These are phyloP conservation scores for Taeniopygia guttata DNA, from an alignment of 2,797 vertebrate species.

Conservation along the genomic window DNA sequence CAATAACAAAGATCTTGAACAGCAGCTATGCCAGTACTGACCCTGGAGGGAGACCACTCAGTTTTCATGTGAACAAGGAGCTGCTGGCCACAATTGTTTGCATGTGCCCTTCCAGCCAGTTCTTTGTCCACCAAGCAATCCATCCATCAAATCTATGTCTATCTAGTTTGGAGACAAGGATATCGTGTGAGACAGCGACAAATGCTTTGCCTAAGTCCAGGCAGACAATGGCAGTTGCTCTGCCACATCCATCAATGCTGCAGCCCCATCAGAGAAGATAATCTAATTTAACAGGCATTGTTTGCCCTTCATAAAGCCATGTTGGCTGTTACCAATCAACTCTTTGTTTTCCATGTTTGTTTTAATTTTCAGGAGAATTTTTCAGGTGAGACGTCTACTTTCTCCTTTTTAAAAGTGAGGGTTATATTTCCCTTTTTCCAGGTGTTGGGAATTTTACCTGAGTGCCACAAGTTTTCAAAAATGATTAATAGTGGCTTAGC, in stretches of 20 bases:
- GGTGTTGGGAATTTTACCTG: background rate
- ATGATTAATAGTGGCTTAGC: background rate
- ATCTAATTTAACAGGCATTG: background rate
- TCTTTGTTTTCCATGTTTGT: background rate
- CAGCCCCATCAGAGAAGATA: background rate
- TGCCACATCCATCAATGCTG: background rate
- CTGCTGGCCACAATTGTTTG: background rate
- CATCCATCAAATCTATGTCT: background rate
- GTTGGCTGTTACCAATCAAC: background rate
- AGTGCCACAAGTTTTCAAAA: background rate
- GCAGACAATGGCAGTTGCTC: background rate
- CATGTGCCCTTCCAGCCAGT: fast-evolving
- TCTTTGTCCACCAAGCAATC: background rate
- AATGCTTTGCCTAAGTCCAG: background rate
- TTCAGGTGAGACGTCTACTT: background rate
- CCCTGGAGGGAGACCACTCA: background rate
- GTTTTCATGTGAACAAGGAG: background rate
- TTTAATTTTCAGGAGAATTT: background rate
- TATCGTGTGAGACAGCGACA: fast-evolving
- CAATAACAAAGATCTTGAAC: background rate
- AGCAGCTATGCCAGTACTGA: fast-evolving
- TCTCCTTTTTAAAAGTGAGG: background rate
- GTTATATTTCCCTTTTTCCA: background rate
- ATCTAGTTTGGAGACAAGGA: background rate
- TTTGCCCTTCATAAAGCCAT: background rate